These are phyloP conservation scores for Protobothrops mucrosquamatus DNA, from an alignment of 2,113 vertebrate species.

Conservation along the genomic window DNA sequence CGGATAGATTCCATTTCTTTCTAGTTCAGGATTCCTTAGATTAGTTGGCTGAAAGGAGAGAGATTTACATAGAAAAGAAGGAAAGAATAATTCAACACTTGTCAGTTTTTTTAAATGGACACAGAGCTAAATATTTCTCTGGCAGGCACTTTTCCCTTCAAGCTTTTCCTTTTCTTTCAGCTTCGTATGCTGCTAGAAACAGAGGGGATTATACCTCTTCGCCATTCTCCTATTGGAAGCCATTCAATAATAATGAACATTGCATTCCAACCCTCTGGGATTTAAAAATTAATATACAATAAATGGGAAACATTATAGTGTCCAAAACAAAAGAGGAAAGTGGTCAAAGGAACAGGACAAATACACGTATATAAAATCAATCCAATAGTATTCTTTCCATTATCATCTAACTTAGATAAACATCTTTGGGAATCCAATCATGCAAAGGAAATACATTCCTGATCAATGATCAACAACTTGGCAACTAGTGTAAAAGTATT, in stretches of 20 bases:
- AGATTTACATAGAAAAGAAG: slow-evolving; percentile 26
- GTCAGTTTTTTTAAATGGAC: background rate
- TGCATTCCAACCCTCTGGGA: background rate
- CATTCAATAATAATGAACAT: background rate
- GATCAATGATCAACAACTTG: background rate
- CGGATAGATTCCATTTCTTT: slow-evolving; percentile 87
- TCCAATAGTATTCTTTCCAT: background rate
- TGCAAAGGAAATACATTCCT: slow-evolving; percentile 16
- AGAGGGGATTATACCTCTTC: background rate
- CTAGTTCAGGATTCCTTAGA: slow-evolving; percentile 89
- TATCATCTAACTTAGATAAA: background rate
- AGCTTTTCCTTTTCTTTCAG: background rate
- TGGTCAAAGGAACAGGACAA: background rate
- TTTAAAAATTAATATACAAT: background rate
- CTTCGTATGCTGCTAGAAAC: background rate
- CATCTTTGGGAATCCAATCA: background rate
- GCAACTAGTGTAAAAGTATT: background rate
- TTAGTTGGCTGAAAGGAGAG: slow-evolving; percentile 72
- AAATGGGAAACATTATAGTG: background rate
- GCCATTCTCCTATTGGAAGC: background rate
- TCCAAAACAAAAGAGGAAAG: background rate
- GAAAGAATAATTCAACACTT: background rate
- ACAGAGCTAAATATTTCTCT: background rate
- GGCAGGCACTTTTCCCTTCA: background rate
- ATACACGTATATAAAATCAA: background rate